Evolutionary conservation across 1,140 invertebrate species (phyloP), one percentile per base, ranked within the genome.

Genomic region (Caerostris darwini): DNA sequence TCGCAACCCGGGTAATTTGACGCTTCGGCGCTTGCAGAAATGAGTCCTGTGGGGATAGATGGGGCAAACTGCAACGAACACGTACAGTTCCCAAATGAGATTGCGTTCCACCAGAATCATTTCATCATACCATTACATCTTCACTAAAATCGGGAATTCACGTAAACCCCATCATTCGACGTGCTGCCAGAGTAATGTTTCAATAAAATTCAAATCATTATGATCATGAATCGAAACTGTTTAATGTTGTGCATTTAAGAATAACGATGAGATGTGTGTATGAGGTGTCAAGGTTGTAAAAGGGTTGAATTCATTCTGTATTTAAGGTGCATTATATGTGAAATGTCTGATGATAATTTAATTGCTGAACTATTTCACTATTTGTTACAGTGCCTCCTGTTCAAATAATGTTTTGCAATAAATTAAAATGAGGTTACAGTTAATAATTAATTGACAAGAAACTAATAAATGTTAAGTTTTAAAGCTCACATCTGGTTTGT

Each of bases 21-120:
- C 50, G 86, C 86, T 19, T 88, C 53, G 53, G 86, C 86, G 86
- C 86, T 14, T 17, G 10, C 12, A 8, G 64, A 88, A 88, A 88
- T 88, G 86, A 64, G 58, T 64, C 86, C 86, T 14, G 2, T 53
- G 86, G 14, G 34, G 34, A 34, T 34, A 34, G 8, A 50, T 53
- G 34, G 8, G 71, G 14, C 10, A 34, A 19, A 77, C 34, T 50
- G 71, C 71, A 53, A 34, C 14, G 71, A 77, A 77, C 71, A 53
- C 71, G 71, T 77, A 53, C 71, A 3, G 3, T 50, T 77, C 34
- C 71, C 71, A 77, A 77, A 77, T 77, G 71, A 77, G 71, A 77
- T 53, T 77, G 19, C 71, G 19, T 77, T 50, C 8, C 50, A 7
- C 8, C 10, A 50, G 71, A 77, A 77, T 77, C 71, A 77, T 77